These are phyloP conservation scores for Cepaea nemoralis DNA, from an alignment of 1,140 invertebrate genomes.

Conservation along the genomic window DNA sequence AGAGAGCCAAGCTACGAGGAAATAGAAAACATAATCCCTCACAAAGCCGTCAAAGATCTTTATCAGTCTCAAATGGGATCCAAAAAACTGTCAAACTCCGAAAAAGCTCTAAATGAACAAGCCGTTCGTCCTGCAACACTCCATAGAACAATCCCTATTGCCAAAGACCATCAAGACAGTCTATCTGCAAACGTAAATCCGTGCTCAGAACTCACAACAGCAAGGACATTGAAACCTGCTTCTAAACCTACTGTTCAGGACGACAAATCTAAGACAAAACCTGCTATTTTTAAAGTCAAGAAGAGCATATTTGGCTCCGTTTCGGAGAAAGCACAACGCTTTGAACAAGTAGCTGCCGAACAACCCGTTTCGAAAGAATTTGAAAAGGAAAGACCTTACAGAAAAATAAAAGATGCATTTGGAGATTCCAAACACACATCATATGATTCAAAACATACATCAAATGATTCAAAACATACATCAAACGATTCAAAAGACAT, in stretches of 20 bases:
- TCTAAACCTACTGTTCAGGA: not conserved
- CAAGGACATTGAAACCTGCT: too few relatives aligned
- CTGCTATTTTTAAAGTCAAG: not conserved
- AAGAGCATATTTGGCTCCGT: slow-evolving; percentile 20
- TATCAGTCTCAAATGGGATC: not conserved
- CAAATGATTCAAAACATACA: not conserved
- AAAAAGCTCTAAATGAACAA: not conserved
- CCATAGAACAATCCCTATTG: not conserved
- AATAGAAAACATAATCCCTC: slow-evolving; percentile 32
- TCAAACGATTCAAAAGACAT: not conserved
- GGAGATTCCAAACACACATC: not conserved
- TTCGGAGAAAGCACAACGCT: slow-evolving; percentile 34
- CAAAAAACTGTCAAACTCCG: not conserved
- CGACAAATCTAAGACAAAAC: not conserved
- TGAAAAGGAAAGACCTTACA: not conserved
- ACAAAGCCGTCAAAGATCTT: not conserved
- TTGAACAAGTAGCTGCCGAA: not conserved
- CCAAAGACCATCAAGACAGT: not conserved
- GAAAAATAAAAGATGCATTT: not conserved
- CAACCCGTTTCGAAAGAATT: not conserved
- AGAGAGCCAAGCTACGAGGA: slow-evolving; percentile 34
- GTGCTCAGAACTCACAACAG: not conserved
- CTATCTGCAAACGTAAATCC: not conserved
- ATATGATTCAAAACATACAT: not conserved
- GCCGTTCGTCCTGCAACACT: not conserved